A percentile compares a stretch with the other conserved stretches of the same genome.
Conservation (phyloP, 2,113 vertebrate genomes). For the Trachemys scripta region DNA sequence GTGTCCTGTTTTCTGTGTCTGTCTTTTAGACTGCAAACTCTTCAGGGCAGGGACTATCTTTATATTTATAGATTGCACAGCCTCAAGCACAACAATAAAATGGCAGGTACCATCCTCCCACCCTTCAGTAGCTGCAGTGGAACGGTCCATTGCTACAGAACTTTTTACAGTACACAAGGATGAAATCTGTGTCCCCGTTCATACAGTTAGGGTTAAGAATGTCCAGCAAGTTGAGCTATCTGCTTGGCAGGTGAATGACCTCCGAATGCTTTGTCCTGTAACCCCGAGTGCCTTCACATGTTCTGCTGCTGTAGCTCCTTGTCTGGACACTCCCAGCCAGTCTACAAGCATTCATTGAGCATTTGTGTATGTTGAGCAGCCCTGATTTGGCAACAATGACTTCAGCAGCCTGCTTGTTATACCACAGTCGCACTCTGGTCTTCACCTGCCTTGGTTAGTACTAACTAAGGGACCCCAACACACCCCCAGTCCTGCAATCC, state of each 20-base stretch:
- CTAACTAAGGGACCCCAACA: background rate
- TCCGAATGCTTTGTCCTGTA: background rate
- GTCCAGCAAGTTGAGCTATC: background rate
- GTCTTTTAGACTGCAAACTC: background rate
- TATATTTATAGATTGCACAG: rapidly evolving
- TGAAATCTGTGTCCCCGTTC: background rate
- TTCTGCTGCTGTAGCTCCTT: background rate
- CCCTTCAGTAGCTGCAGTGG: background rate
- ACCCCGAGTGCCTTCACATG: background rate
- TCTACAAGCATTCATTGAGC: background rate
- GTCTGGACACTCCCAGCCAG: background rate
- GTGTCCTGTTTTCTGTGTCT: background rate
- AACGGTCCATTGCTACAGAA: background rate
- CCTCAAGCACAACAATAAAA: rapidly evolving
- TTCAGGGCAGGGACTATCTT: background rate
- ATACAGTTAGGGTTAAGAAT: background rate
- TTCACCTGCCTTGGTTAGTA: background rate
- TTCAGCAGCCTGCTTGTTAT: background rate
- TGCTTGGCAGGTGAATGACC: background rate
- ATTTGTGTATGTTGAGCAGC: background rate
- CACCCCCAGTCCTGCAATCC: background rate
- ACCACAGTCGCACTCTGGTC: background rate
- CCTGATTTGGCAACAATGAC: background rate
- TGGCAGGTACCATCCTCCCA: background rate
- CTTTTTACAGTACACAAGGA: background rate